Conservation (phyloP, 1,140 invertebrate species). For the Neodiprion virginianus region DNA sequence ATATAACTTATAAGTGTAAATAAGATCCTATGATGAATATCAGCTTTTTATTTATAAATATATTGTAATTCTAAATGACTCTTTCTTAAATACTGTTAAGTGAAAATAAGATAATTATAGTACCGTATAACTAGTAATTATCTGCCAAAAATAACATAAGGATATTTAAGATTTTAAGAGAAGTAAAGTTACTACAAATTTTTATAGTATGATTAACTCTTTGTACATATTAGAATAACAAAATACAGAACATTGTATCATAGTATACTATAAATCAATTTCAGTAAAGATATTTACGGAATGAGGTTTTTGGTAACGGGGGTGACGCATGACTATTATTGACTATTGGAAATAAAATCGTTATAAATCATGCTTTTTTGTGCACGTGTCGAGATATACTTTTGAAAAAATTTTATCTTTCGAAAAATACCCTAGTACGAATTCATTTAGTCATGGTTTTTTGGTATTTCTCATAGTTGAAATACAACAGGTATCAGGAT, state of each 20-base stretch:
- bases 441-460: background rate
- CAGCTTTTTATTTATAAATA: background rate
- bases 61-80: background rate
- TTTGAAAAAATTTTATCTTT: background rate
- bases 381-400: too few relatives aligned
- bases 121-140: background rate
- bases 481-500: too few relatives aligned
- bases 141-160: slow-evolving; percentile 3
- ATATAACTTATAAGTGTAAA: background rate
- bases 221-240: background rate
- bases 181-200: background rate
- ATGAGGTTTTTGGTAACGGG: background rate
- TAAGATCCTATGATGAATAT: background rate
- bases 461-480: too few relatives aligned
- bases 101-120: background rate
- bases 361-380: too few relatives aligned
- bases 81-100: background rate
- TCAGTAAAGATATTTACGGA: background rate
- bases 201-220: background rate
- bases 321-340: background rate
- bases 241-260: background rate
- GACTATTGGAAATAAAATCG: background rate
- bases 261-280: background rate
- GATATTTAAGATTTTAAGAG: background rate
- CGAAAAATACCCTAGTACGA: background rate